A percentile compares a stretch with the other conserved stretches of the same genome.
Conservation (phyloP, 2,113 vertebrate genomes). For the Theropithecus gelada region DNA sequence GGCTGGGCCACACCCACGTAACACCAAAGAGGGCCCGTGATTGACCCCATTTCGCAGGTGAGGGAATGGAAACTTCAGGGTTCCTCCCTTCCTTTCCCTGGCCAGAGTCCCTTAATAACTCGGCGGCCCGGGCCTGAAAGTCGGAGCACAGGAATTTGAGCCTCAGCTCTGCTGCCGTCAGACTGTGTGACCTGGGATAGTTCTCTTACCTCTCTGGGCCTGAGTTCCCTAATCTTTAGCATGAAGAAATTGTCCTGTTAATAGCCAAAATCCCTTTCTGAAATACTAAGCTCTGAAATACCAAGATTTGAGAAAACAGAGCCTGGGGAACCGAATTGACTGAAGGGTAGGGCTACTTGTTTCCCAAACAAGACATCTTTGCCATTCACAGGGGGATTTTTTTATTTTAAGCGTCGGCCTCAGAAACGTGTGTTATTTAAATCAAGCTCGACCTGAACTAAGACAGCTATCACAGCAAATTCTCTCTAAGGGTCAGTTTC, state of each 20-base stretch:
- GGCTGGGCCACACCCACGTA: neutral
- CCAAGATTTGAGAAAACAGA: neutral
- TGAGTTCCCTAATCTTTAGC: neutral
- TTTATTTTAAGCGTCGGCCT: neutral
- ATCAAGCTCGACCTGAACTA: neutral
- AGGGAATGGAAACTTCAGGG: neutral
- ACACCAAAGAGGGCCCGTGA: neutral
- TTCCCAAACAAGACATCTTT: neutral
- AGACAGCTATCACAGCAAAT: neutral
- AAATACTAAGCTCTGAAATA: slow-evolving; percentile 1
- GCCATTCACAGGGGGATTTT: neutral
- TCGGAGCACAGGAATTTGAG: neutral
- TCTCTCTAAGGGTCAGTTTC: neutral
- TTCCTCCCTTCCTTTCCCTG: neutral
- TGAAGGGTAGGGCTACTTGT: neutral
- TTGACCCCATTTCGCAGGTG: neutral
- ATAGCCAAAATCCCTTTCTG: neutral
- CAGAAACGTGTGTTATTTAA: neutral
- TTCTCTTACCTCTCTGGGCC: neutral
- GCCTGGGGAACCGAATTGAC: neutral
- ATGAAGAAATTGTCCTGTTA: neutral
- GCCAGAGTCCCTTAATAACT: neutral
- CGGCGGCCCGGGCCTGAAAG: neutral
- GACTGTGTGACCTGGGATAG: neutral
- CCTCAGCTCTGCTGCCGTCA: neutral